Evolutionary conservation across 1,140 invertebrate genomes (phyloP), one percentile per base, ranked within the genome.

Genomic region (Heliconius nattereri): DNA sequence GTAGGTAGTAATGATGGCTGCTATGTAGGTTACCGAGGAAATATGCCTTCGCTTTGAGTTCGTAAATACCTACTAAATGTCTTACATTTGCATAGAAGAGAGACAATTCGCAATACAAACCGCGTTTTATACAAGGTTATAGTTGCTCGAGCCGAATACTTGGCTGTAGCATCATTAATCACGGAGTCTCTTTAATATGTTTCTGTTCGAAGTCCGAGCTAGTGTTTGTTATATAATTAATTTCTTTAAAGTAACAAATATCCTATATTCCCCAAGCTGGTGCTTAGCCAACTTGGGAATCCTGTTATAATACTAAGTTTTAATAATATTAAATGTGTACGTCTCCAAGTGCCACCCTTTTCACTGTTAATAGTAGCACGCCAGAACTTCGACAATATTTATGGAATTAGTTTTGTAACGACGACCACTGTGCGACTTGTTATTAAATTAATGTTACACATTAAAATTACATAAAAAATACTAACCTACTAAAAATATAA

Each of bases 211-310:
- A 88, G 84, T 84, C 86, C 40, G 86, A 86, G 88, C 88, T 88
- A 87, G 87, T 92, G 86, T 91, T 92, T 90, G 90, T 85, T 89
- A 90, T 86, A 87, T 91, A 91, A 91, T 92, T 92, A 92, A 90
- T 92, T 91, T 91, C 89, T 91, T 89, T 84, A 85, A 84, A 86
- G 84, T 83, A 83, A 85, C 84, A 86, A 89, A 86, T 86, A 85
- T 89, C 86, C 49, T 52, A 83, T 85, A 86, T 87, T 85, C 81
- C 80, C 80, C 80, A 81, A 86, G 80, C 84, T 83, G 80, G 82
- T 87, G 85, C 85, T 85, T 90, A 88, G 83, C 85, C 82, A 90
- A 86, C 85, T 86, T 81, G 81, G 80, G 83, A 82, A 84, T 86
- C 81, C 80, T 83, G 85, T 86, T 87, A 79, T 85, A 83, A 87